Evolutionary conservation across 1,140 invertebrate genomes (phyloP), one percentile per base, ranked within the genome.

Genomic region (Zaprionus africanus): DNA sequence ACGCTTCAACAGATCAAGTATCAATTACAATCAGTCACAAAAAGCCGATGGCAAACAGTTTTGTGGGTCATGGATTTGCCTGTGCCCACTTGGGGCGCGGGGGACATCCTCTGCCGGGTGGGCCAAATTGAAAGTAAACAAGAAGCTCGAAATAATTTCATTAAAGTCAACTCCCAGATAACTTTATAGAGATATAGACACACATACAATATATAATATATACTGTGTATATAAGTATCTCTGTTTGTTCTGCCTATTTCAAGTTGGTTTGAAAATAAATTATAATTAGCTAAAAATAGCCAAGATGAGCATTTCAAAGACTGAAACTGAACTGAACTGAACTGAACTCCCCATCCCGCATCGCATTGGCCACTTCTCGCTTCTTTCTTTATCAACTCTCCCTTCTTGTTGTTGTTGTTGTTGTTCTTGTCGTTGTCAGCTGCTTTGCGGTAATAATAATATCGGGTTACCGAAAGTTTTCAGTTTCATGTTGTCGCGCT

Each of bases 1-100:
- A 78, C 84, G 83, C 83, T 87, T 73, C 84, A 79, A 76, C 84
- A 88, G 80, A 87, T 88, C 83, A 88, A 88, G 83, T 87, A 87
- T 87, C 80, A 87, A 87, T 87, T 87, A 88, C 84, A 87, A 87
- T 78, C 79, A 78, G 62, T 69, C 70, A 76, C 38, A 68, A 66
- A 79, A 63, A 79, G 66, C 67, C 58, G 38, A 12, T 69, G 67
- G 73, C 73, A 59, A 71, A 43, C 60, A 76, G 17, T 72, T 73
- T 86, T 82, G 70, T 86, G 82, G 82, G 82, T 86, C 82, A 86
- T 70, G 60, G 66, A 64, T 62, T 41, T 62, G 63, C 57, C 13
- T 58, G 22, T 17, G 24, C 51, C 46, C 26, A 26, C 24, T 34
- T 71, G 17, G 19, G 46, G 11, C n/a, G 46, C 13, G 1, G 46